Percentiles rank a stretch among this genome's conserved stretches.
phyloP scores from a whole-genome alignment of 2,113 vertebrate species.

The Tachuris rubrigastra region DNA sequence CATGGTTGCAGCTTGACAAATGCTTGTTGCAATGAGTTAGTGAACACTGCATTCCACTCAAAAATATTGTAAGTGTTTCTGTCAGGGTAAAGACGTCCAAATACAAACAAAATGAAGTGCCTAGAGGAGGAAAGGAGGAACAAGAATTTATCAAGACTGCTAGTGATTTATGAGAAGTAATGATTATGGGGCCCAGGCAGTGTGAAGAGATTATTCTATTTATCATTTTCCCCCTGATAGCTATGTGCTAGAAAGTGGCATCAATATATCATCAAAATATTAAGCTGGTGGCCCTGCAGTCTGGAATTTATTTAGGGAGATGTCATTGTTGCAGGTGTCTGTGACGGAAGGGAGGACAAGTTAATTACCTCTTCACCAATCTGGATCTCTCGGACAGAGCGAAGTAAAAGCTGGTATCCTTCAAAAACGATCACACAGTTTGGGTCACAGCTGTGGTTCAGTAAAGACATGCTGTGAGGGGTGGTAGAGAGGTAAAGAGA shows the following conservation, averaged over 20 bases:
- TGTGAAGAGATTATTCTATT: conserved; percentile 54
- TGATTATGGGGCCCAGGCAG: conserved; percentile 36
- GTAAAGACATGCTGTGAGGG: conserved; percentile 86
- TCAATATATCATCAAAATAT: conserved; percentile 71
- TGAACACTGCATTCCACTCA: conserved; percentile 34
- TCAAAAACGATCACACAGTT: conserved; percentile 94
- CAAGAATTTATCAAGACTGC: conserved; percentile 39
- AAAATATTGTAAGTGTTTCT: conserved; percentile 52
- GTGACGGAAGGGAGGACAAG: conserved; percentile 32
- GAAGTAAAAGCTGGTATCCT: conserved; percentile 84
- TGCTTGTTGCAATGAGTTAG: conserved; percentile 23
- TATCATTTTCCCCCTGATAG: conserved; percentile 42
- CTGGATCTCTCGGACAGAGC: conserved; percentile 81
- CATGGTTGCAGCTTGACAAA: conserved; percentile 27
- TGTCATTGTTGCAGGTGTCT: conserved; percentile 61
- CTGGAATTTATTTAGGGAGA: conserved; percentile 67
- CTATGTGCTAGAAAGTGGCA: conserved; percentile 46
- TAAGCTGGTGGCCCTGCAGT: conserved; percentile 60
- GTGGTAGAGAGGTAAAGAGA: background rate
- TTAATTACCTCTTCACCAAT: conserved; percentile 88
- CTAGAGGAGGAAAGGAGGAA: conserved; percentile 33
- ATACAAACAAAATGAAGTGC: conserved; percentile 37
- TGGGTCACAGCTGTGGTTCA: conserved; percentile 96
- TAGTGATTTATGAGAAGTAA: conserved; percentile 55
- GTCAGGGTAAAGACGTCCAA: conserved; percentile 22